Base-by-base conservation (phyloP, 2,888 invertebrate species). In the Drosophila neotestacea region DNA sequence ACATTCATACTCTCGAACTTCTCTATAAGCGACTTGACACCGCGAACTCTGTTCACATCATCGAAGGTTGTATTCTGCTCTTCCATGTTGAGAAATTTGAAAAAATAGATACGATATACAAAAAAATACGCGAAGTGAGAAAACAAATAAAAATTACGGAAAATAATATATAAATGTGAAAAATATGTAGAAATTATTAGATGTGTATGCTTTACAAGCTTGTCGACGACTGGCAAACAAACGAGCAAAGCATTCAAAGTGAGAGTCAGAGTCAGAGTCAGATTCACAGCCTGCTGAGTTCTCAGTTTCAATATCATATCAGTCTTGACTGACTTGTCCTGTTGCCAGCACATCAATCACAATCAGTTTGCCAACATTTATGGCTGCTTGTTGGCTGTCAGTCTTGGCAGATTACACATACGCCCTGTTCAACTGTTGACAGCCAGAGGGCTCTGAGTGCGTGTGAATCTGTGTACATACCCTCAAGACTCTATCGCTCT, bases 371-470 rank as follows among this genome's bases (percentile, higher is more conserved):
- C 16, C 34, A 63, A 42, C 78, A 78, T 76, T 73, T 76, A 69
- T 73, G 70, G 76, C 76, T 61, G 73, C 60, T 54, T 73, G 73
- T 73, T 73, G 68, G 47, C 73, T 73, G 73, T 73, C 78, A 63
- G 41, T 44, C 55, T 44, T 77, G 78, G 61, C 74, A 73, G 54
- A 76, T 73, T 76, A 69, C 78, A 69, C 74, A 76, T 73, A 77
- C 73, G 73, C 73, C 52, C 52, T 22, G 56, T 61, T 32, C 34
- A n/a, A 27, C 30, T 34, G 46, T 52, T 72, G 70, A 62, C 62
- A 74, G 50, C 38, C 44, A 16, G 10, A 28, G 7, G 7, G 13
- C n/a, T 30, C 30, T 5, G 30, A 28, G 47, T 47, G 13, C 5
- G 48, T 16, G 32, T 44, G 11, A 10, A 10, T 27, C 22, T 1